Base-by-base conservation (phyloP, 2,113 vertebrate genomes). In the Melozone crissalis region DNA sequence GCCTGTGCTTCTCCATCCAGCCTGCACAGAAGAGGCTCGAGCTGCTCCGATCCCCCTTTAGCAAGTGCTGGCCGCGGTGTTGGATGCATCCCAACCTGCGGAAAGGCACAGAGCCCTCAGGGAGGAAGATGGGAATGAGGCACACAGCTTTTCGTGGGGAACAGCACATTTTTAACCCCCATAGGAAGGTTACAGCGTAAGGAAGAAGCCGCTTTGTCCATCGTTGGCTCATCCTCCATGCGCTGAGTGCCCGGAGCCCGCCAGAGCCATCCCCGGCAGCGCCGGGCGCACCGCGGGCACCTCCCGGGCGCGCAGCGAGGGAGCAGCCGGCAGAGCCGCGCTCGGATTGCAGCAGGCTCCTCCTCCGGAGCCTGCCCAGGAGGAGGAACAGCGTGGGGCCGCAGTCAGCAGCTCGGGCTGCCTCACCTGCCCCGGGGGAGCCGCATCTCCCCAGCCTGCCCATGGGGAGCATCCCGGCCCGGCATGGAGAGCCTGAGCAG, bases 401-500 rank as follows among this genome's bases (percentile, higher is more conserved):
- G 63, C 26, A 80, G 23, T 30, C 71, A 15, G 89, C 84, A 54
- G 0, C 76, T 74, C 6, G 21, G 11, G 59, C 90, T 8, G 66
- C 47, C 55, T 24, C 3, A 72, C 93, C 81, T 84, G 91, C 61
- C 1, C 55, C 43, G 1, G 24, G 8, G 20, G 2, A 9, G 3
- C 14, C 1, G 91, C 80, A 71, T 43, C 91, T 11, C 3, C 28
- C 6, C 10, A 0, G 11, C 80, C 22, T 2, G 8, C 71, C 84
- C 89, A 9, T 4, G 76, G 76, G 87, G 43, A 13, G 6, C 87
- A 6, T 15, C 76, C 39, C 92, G n/a, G 87, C 87, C 67, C 80
- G 92, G 93, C 87, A 98, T 98, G 98, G 98, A 98, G 91, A 96
- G 90, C 87, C 95, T 97, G 19, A 81, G 94, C 92, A 94, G 35